phyloP scores from a whole-genome alignment of 2,113 vertebrate genomes.

The Gasterosteus aculeatus region DNA sequence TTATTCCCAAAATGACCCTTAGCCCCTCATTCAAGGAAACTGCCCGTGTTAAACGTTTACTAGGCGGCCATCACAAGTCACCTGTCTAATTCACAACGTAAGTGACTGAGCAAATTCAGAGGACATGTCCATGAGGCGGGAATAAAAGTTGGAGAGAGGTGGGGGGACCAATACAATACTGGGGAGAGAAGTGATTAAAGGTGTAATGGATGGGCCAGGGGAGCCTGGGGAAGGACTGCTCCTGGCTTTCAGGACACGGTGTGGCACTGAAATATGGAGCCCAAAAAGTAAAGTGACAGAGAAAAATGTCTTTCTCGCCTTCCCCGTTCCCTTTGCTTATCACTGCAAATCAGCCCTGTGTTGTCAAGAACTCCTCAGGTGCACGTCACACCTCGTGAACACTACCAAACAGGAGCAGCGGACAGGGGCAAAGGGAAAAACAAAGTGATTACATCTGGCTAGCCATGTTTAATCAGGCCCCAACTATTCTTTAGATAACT shows the following conservation, averaged over 20 bases:
- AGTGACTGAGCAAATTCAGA: conserved; percentile 44
- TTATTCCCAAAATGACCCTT: conserved; percentile 31
- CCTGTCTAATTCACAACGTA: conserved; percentile 48
- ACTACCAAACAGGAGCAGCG: conserved; percentile 15
- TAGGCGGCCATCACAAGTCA: conserved; percentile 21
- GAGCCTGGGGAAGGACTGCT: background rate
- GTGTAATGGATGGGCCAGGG: conserved; percentile 43
- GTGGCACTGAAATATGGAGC: conserved; percentile 65
- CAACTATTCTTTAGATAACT: conserved; percentile 68
- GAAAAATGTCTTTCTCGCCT: conserved; percentile 52
- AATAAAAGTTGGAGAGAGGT: conserved; percentile 6
- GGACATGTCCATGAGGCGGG: background rate
- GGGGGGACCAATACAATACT: background rate
- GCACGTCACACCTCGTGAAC: conserved; percentile 8
- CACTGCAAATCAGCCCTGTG: conserved; percentile 45
- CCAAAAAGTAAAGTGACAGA: conserved; percentile 60
- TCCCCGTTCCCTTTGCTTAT: conserved; percentile 30
- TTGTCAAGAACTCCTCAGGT: conserved; percentile 26
- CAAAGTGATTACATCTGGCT: conserved; percentile 59
- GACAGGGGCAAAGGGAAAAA: conserved; percentile 37
- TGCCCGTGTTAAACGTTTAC: conserved; percentile 22
- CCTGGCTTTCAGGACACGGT: conserved; percentile 10
- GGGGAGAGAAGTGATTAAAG: conserved; percentile 53
- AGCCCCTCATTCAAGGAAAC: conserved; percentile 18
- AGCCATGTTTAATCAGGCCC: conserved; percentile 70